Percentiles rank a stretch among this genome's conserved stretches.
Evolutionary conservation across 2,888 invertebrate genomes (phyloP).

Genomic region (Leucoma salicis): DNA sequence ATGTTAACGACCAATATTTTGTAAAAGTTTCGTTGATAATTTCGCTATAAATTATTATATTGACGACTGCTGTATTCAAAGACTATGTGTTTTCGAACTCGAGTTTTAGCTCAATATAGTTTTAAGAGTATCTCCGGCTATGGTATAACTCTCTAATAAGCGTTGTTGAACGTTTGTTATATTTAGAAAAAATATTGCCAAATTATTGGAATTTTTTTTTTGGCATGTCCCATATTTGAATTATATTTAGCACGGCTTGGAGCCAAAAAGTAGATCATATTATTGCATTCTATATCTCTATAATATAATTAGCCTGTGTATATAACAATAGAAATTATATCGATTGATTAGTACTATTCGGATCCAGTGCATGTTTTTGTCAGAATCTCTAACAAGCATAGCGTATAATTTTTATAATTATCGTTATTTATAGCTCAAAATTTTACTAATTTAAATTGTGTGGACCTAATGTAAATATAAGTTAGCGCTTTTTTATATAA

Average conservation of each 20-base stretch:
- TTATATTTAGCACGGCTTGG: constrained; percentile 34
- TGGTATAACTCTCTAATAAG: constrained; percentile 25
- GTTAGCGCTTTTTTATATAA: constrained; percentile 30
- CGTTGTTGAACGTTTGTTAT: constrained; percentile 32
- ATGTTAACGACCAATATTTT: constrained; percentile 38
- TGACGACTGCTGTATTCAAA: constrained; percentile 33
- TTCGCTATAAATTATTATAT: constrained; percentile 15
- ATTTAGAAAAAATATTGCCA: constrained; percentile 28
- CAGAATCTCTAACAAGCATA: constrained; percentile 37
- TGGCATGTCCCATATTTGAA: constrained; percentile 31
- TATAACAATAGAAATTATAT: constrained; percentile 23
- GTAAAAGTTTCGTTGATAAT: constrained; percentile 32
- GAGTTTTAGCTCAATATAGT: constrained; percentile 62
- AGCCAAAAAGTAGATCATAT: constrained; percentile 39
- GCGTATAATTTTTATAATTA: constrained; percentile 24
- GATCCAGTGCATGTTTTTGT: neutral
- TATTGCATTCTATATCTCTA: constrained; percentile 38
- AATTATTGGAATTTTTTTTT: constrained; percentile 27
- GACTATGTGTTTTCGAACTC: constrained; percentile 41
- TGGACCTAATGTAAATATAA: constrained; percentile 38
- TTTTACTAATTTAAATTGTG: constrained; percentile 29
- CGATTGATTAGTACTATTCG: constrained; percentile 15
- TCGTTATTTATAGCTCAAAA: constrained; percentile 33
- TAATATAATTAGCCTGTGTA: constrained; percentile 22
- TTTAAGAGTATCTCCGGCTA: constrained; percentile 38